Evolutionary conservation across 2,888 invertebrate species (phyloP).

Genomic region (Caenorhabditis uteleia): DNA sequence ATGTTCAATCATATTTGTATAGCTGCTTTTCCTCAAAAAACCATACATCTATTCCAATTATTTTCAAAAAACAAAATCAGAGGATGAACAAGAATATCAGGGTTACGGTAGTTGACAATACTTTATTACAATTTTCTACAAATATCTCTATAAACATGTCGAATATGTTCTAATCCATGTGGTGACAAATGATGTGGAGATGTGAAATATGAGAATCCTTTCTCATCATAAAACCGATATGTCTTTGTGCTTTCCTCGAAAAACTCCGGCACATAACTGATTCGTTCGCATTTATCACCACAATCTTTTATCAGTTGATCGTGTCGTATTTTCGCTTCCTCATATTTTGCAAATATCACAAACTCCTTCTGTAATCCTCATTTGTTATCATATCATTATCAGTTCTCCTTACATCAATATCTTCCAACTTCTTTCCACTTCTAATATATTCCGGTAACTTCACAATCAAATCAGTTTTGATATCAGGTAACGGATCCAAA

Average conservation of each 20-base stretch:
- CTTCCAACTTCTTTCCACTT: not conserved
- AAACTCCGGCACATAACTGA: not conserved
- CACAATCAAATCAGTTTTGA: not conserved
- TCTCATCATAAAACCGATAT: slow-evolving; percentile 3
- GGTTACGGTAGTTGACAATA: too few species aligned
- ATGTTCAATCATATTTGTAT: too few species aligned
- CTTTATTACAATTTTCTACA: not conserved
- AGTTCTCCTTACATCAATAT: not conserved
- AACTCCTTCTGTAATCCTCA: not conserved
- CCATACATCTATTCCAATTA: too few species aligned
- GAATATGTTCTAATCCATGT: not conserved
- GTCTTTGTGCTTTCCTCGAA: not conserved
- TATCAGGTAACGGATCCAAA: slow-evolving; percentile 5
- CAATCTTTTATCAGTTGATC: not conserved
- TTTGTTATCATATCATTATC: too few species aligned
- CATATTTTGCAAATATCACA: not conserved
- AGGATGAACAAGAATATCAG: too few species aligned
- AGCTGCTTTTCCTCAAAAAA: too few species aligned
- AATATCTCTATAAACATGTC: not conserved
- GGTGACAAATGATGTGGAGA: slow-evolving; percentile 4
- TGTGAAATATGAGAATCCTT: slow-evolving; percentile 5
- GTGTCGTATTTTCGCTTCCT: not conserved
- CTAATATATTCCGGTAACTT: not conserved
- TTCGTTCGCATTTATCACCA: not conserved
- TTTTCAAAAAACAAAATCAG: too few species aligned